Evolutionary conservation across 1,140 invertebrate species (phyloP).

Genomic region (Linepithema humile): DNA sequence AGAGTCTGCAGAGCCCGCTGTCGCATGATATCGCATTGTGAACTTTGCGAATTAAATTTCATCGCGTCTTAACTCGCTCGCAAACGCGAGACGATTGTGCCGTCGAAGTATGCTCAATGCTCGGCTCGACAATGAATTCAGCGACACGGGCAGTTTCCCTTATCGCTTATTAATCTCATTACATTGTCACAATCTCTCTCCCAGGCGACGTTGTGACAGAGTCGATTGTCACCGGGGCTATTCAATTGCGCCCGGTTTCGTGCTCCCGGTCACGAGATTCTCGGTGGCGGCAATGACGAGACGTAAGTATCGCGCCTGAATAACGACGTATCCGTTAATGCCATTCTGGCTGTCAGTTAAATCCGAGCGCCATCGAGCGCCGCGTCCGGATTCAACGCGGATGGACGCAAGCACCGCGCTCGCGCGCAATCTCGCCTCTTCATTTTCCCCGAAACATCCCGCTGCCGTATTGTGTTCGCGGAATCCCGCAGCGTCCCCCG

Average conservation of each 20-base stretch:
- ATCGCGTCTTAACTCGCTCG: not conserved
- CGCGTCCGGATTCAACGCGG: constrained; percentile 19
- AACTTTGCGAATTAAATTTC: constrained; percentile 29
- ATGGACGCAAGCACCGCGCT: too few species aligned
- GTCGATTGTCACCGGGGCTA: constrained; percentile 30
- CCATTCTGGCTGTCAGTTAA: constrained; percentile 55
- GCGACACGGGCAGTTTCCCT: not conserved
- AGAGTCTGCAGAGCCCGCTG: too few species aligned
- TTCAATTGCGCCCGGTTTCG: constrained; percentile 39
- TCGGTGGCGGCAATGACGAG: not conserved
- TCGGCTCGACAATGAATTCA: constrained; percentile 15
- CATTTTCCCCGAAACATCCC: constrained; percentile 34
- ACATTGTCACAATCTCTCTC: constrained; percentile 45
- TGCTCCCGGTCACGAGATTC: constrained; percentile 11
- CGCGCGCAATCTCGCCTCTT: constrained; percentile 32
- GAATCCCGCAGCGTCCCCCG: not conserved
- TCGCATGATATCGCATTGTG: too few species aligned
- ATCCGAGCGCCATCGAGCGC: constrained; percentile 25
- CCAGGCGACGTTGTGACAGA: constrained; percentile 30
- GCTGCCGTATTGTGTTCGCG: not conserved
- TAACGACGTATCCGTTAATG: constrained; percentile 51
- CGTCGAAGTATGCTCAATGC: constrained; percentile 12
- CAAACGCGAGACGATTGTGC: not conserved
- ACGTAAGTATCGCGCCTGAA: constrained; percentile 41
- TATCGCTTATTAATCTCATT: constrained; percentile 52